Conservation (phyloP, 2,797 vertebrate genomes). For the Schizopygopsis pylzovi region DNA sequence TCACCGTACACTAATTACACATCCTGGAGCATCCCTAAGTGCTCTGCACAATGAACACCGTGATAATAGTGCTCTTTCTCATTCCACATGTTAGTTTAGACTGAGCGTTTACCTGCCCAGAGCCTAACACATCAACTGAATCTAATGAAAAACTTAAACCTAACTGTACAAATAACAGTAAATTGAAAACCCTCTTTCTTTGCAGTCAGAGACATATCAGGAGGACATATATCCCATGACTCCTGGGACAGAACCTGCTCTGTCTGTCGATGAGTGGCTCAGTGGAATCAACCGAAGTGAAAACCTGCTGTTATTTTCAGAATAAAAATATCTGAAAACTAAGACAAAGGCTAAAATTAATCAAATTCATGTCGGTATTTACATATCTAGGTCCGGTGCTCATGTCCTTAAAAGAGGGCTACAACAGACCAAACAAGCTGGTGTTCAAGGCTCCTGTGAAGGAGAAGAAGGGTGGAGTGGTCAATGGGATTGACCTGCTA, state of each 20-base stretch:
- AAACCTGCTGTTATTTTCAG: slow-evolving; percentile 7
- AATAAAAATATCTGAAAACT: neutral
- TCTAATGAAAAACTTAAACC: neutral
- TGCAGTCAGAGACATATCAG: slow-evolving; percentile 96
- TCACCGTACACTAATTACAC: neutral
- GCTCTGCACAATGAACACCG: neutral
- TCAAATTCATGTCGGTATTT: slow-evolving; percentile 16
- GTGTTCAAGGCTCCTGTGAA: slow-evolving; percentile 92
- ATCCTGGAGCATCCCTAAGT: neutral
- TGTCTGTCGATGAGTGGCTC: slow-evolving; percentile 92
- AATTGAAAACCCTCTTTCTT: slow-evolving; percentile 50
- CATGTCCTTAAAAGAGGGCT: slow-evolving; percentile 95
- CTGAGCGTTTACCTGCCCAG: neutral
- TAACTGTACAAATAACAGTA: neutral
- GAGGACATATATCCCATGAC: slow-evolving; percentile 99
- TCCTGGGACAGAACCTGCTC: slow-evolving; percentile 88
- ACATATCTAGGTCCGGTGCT: slow-evolving; percentile 88
- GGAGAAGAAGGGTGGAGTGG: slow-evolving; percentile 92
- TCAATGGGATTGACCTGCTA: slow-evolving; percentile 96
- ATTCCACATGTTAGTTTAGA: neutral
- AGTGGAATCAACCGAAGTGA: slow-evolving; percentile 93
- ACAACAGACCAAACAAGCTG: slow-evolving; percentile 85
- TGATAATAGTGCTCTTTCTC: neutral
- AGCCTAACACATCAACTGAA: neutral
- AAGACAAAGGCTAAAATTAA: neutral